Conservation (phyloP, 2,888 invertebrate species). For the Dynastes tityus region DNA sequence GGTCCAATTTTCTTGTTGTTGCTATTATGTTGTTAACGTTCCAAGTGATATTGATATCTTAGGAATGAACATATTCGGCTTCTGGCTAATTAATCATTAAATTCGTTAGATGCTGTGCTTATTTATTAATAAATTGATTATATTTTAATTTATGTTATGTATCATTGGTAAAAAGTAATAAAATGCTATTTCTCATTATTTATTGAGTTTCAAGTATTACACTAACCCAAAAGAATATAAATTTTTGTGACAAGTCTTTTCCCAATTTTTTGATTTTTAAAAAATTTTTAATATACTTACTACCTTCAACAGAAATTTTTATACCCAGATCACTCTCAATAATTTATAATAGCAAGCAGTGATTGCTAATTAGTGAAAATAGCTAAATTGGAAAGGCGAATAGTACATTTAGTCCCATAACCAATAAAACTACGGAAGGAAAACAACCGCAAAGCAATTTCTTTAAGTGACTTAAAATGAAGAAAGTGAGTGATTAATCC, state of each 20-base stretch:
- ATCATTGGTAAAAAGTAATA: slow-evolving; percentile 59
- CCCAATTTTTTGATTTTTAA: slow-evolving; percentile 40
- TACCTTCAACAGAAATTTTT: slow-evolving; percentile 5
- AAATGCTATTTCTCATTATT: slow-evolving; percentile 58
- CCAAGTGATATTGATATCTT: slow-evolving; percentile 68
- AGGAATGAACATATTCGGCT: slow-evolving; percentile 67
- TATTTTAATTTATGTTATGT: slow-evolving; percentile 57
- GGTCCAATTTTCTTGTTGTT: slow-evolving; percentile 54
- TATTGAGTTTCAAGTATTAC: slow-evolving; percentile 52
- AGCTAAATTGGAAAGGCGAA: neutral
- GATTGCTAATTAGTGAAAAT: neutral
- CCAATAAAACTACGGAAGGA: neutral
- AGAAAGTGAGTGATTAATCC: slow-evolving; percentile 26
- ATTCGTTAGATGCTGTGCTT: slow-evolving; percentile 63
- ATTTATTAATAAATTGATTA: slow-evolving; percentile 54
- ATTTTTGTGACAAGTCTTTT: slow-evolving; percentile 40
- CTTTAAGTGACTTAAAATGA: neutral
- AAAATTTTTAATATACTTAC: slow-evolving; percentile 34
- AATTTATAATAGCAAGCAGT: neutral
- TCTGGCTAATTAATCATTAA: slow-evolving; percentile 63
- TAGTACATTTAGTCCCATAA: neutral
- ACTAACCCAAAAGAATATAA: slow-evolving; percentile 49
- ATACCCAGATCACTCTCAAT: slow-evolving; percentile 11
- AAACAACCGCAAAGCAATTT: neutral
- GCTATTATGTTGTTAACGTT: slow-evolving; percentile 62